Conservation (phyloP, 2,113 vertebrate genomes). For the Myotis davidii region DNA sequence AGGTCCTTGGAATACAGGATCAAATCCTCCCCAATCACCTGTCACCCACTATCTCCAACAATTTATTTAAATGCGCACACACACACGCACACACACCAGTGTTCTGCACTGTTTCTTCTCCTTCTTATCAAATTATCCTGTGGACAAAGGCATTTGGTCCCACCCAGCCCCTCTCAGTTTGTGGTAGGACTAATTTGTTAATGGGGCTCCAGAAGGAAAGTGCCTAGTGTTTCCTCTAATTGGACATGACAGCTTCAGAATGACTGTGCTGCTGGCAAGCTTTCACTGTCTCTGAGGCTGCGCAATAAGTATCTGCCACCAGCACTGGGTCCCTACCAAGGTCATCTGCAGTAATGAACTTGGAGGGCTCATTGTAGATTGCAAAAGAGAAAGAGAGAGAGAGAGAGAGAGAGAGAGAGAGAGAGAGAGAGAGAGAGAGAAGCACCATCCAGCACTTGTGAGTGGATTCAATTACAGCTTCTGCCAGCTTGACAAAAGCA, state of each 20-base stretch:
- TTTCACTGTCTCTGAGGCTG: slow-evolving; percentile 86
- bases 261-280: slow-evolving; percentile 84
- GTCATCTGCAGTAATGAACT: slow-evolving; percentile 88
- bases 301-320: slow-evolving; percentile 89
- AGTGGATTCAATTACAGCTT: slow-evolving; percentile 84
- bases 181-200: slow-evolving; percentile 90
- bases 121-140: slow-evolving; percentile 85
- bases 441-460: slow-evolving; percentile 85
- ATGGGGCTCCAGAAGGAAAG: slow-evolving; percentile 87
- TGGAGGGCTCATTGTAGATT: slow-evolving; percentile 86
- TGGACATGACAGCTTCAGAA: slow-evolving; percentile 88
- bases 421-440: slow-evolving; percentile 50
- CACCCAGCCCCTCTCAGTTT: slow-evolving; percentile 86
- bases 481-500: slow-evolving; percentile 80
- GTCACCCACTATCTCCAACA: neutral
- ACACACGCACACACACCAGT: neutral
- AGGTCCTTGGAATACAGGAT: neutral
- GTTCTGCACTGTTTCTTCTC: slow-evolving; percentile 80
- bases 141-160: slow-evolving; percentile 87
- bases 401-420: neutral
- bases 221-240: slow-evolving; percentile 86
- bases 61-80: neutral
- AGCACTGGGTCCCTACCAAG: slow-evolving; percentile 85
- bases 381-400: neutral
- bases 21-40: neutral